phyloP scores from a whole-genome alignment of 2,797 vertebrate genomes.

The Neosalanx taihuensis region DNA sequence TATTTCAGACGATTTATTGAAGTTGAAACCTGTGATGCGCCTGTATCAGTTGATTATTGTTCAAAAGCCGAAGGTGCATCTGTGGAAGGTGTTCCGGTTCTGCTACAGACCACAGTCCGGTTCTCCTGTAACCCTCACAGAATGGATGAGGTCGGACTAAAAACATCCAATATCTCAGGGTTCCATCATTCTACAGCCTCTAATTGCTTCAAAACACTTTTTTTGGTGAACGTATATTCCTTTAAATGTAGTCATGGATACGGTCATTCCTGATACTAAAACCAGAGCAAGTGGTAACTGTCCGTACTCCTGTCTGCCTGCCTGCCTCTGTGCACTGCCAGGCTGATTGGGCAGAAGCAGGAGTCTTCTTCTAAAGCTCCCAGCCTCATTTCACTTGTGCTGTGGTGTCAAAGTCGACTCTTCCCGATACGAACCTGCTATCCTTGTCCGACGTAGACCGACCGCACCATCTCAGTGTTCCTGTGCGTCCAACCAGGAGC shows the following conservation, averaged over 20 bases:
- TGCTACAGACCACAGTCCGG: constrained; percentile 21
- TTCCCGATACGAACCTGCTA: too few species aligned
- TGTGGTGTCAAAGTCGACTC: too few species aligned
- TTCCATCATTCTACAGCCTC: constrained; percentile 47
- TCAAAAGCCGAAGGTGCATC: constrained; percentile 16
- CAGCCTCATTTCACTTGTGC: too few species aligned
- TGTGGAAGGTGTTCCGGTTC: constrained; percentile 10
- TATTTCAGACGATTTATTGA: constrained; percentile 22
- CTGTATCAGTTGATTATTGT: constrained; percentile 16
- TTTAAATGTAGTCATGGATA: constrained; percentile 15
- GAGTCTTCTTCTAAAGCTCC: too few species aligned
- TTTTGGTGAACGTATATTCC: constrained; percentile 1
- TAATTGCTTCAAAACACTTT: constrained; percentile 26
- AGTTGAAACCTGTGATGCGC: constrained; percentile 14
- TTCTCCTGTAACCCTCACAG: constrained; percentile 33
- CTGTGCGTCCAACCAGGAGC: background rate
- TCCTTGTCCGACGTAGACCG: too few species aligned
- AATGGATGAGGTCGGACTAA: constrained; percentile 31
- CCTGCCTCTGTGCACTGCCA: constrained; percentile 9
- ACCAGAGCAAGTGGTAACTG: constrained; percentile 25
- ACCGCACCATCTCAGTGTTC: too few species aligned
- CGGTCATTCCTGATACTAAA: constrained; percentile 19
- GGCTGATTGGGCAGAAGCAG: background rate
- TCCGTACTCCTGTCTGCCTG: constrained; percentile 17
- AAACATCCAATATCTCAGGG: constrained; percentile 69